phyloP scores from a whole-genome alignment of 1,140 invertebrate species.

The Phortica variegata region DNA sequence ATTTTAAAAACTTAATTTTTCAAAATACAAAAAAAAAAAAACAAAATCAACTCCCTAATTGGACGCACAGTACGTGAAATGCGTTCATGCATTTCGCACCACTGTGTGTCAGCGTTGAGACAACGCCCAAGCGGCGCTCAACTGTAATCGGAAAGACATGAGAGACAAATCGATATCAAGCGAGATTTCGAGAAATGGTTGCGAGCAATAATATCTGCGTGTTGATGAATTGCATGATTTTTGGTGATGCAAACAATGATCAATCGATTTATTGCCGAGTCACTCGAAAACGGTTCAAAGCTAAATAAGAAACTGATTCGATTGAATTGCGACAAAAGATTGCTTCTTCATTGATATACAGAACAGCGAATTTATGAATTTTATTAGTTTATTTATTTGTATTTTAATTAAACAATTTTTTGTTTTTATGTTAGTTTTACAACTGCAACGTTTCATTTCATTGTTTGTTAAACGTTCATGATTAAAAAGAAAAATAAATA shows the following conservation, averaged over 20 bases:
- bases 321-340: slow-evolving; percentile 36
- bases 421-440: neutral
- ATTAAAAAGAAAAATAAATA: slow-evolving; percentile 1
- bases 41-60: slow-evolving; percentile 34
- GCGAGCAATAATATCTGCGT: slow-evolving; percentile 58
- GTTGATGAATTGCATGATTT: slow-evolving; percentile 56
- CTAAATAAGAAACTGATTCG: too few species aligned
- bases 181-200: slow-evolving; percentile 39
- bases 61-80: slow-evolving; percentile 36
- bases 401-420: neutral
- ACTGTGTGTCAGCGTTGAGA: slow-evolving; percentile 19
- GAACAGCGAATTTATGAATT: slow-evolving; percentile 37
- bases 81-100: slow-evolving; percentile 13
- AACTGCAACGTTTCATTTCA: slow-evolving; percentile 25
- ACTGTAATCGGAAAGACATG: slow-evolving; percentile 20
- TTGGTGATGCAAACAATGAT: slow-evolving; percentile 55
- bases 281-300: neutral
- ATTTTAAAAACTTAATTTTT: slow-evolving; percentile 1
- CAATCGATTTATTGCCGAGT: slow-evolving; percentile 46
- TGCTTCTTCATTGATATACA: slow-evolving; percentile 48
- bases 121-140: slow-evolving; percentile 9
- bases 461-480: slow-evolving; percentile 10
- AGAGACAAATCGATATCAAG: slow-evolving; percentile 11
- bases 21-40: slow-evolving; percentile 7
- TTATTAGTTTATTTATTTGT: neutral